These are phyloP conservation scores for Drosophila borborema DNA, from an alignment of 2,888 invertebrate genomes.

Conservation along the genomic window DNA sequence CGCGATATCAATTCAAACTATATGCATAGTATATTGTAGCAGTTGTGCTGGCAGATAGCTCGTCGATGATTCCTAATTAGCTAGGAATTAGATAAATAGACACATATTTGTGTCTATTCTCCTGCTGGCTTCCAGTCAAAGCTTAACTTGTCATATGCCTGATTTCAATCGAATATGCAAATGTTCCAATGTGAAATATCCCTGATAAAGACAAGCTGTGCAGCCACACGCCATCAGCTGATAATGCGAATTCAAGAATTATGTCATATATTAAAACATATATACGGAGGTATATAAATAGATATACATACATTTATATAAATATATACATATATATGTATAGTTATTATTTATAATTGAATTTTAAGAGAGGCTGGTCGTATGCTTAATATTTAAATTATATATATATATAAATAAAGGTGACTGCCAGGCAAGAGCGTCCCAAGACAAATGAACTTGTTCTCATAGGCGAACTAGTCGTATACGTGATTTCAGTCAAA, in stretches of 20 bases:
- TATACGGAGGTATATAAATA: background rate
- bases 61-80: background rate
- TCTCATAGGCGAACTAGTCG: background rate
- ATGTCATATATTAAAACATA: background rate
- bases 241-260: background rate
- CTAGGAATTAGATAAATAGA: background rate
- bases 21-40: too few species aligned
- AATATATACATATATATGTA: background rate
- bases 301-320: background rate
- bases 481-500: background rate
- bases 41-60: background rate
- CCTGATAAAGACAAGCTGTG: background rate
- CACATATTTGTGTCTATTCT: background rate
- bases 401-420: background rate
- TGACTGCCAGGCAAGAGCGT: background rate
- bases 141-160: background rate
- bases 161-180: background rate
- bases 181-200: background rate
- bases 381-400: background rate
- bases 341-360: background rate
- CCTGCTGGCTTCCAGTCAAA: background rate
- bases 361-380: background rate
- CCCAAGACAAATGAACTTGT: background rate
- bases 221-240: background rate
- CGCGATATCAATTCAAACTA: constrained; percentile 5